Evolutionary conservation across 1,140 invertebrate species (phyloP), one percentile per base, ranked within the genome.

Genomic region (Pseudoatta argentina): DNA sequence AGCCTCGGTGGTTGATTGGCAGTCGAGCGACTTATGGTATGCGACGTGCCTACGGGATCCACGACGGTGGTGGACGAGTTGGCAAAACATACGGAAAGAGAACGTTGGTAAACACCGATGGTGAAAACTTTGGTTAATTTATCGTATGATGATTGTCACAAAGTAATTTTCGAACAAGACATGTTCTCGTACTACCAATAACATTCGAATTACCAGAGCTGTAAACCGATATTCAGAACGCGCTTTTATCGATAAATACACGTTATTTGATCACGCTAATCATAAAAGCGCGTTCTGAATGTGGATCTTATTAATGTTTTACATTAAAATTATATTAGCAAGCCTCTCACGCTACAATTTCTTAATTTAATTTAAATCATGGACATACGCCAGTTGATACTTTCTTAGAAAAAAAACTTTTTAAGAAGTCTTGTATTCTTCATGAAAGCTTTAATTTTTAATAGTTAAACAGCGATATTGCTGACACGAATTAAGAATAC

Each of bases 1-100:
- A 93, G 92, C 91, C 94, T 92, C 94, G 93, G 92, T 93, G 93
- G 92, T 93, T 66, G 61, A 21, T 72, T 72, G 92, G 93, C 95
- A 93, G 93, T 93, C 95, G 94, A 95, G 94, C 94, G 94, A 95
- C 94, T 93, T 95, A 95, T 94, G 93, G 93, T 24, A 24, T 94
- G 91, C 94, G 67, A 73, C 55, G 93, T 94, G 91, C 91, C 93
- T 94, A 94, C 92, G 86, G 91, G 93, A 92, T 91, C 89, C 76
- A 89, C 85, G 69, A 85, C 87, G 72, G 85, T 87, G 87, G 82
- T 87, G 88, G 82, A 85, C 18, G 24, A 88, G 85, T 63, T 86
- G 82, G 53, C 87, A 86, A 88, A 86, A 89, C 71, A 90, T 86
- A 89, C 73, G 78, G 75, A 86, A 69, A 75, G 27, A 78, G 6